These are phyloP conservation scores for Synergus itoensis DNA, from an alignment of 2,888 invertebrate species.

Conservation along the genomic window DNA sequence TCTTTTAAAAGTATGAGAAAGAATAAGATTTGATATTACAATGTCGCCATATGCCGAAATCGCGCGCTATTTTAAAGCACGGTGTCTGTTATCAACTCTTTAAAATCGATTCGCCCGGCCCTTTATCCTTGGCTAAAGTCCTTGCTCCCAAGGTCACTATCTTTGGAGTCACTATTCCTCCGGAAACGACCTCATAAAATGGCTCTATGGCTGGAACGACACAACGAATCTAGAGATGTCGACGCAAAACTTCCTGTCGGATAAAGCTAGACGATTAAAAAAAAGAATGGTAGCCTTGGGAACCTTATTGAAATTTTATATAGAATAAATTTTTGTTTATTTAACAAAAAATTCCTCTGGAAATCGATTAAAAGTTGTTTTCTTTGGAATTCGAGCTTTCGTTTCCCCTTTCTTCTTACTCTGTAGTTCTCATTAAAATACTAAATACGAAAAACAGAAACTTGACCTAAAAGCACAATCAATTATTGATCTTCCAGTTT, in stretches of 20 bases:
- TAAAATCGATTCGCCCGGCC: slow-evolving; percentile 23
- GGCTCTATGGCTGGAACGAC: neutral
- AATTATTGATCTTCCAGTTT: neutral
- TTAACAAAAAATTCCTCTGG: no score
- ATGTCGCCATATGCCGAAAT: neutral
- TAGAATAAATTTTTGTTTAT: no score
- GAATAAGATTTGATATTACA: no score
- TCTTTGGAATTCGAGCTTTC: no score
- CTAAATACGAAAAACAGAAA: no score
- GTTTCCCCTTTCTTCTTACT: no score
- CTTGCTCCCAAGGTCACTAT: slow-evolving; percentile 38
- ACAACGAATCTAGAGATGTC: neutral
- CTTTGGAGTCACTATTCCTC: slow-evolving; percentile 33
- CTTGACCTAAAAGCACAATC: no score
- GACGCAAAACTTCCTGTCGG: neutral
- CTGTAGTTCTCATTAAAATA: no score
- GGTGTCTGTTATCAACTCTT: slow-evolving; percentile 29
- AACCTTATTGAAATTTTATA: no score
- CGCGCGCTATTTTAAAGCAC: neutral
- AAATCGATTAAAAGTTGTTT: no score
- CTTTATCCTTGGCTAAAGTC: slow-evolving; percentile 18
- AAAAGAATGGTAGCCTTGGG: no score
- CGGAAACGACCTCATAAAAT: slow-evolving; percentile 25
- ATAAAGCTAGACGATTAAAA: no score
- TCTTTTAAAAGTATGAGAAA: neutral